These are phyloP conservation scores for Caenorhabditis zanzibari DNA, from an alignment of 2,888 invertebrate species.

Conservation along the genomic window DNA sequence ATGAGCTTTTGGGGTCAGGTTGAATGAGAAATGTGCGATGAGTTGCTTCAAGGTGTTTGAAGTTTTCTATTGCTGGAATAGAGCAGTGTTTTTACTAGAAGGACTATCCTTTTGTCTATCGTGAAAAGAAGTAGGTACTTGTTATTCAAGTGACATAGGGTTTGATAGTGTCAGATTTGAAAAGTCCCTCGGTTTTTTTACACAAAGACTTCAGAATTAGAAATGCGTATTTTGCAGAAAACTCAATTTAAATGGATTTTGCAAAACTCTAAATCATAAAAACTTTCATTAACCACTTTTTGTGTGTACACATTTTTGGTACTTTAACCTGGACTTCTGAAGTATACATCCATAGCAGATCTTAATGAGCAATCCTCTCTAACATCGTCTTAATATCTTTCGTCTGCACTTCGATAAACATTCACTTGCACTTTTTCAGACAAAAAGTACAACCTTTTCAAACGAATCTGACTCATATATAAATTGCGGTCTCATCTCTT, in stretches of 20 bases:
- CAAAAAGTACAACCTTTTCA: slow-evolving; percentile 3
- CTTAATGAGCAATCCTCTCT: neutral
- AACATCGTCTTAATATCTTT: neutral
- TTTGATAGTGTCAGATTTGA: no score
- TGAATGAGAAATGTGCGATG: neutral
- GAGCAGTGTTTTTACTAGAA: no score
- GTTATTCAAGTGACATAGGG: no score
- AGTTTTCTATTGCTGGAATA: no score
- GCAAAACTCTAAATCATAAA: no score
- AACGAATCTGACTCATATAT: slow-evolving; percentile 6
- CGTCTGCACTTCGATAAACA: slow-evolving; percentile 23
- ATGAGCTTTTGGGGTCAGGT: slow-evolving; percentile 18
- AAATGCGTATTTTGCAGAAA: neutral
- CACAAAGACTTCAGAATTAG: neutral
- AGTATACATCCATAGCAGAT: no score
- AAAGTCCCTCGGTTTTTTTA: no score
- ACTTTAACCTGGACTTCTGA: no score
- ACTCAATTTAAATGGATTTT: no score
- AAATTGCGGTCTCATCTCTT: neutral
- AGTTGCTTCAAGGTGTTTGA: neutral
- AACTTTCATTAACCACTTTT: neutral
- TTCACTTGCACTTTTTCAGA: slow-evolving; percentile 18
- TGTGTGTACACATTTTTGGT: no score
- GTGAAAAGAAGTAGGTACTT: no score
- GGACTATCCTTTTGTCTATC: no score